Evolutionary conservation across 1,140 invertebrate species (phyloP), one percentile per base, ranked within the genome.

Genomic region (Paracyclopina nana): DNA sequence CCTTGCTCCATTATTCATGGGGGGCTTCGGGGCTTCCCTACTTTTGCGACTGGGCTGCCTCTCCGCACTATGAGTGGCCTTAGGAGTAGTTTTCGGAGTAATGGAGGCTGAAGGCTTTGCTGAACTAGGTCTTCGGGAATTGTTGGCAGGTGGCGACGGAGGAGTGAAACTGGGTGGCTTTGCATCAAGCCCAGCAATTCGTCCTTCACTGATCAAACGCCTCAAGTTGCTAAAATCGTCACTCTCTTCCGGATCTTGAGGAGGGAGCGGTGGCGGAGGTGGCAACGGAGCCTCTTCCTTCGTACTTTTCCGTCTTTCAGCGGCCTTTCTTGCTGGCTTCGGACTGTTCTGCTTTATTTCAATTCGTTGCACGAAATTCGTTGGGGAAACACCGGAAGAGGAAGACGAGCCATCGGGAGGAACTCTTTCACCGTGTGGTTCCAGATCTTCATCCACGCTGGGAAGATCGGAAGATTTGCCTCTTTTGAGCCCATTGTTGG

Each of bases 151-250:
- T 8, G 48, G 48, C 4, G 48, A 18, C 9, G 48, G 48, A 3
- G 48, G 48, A 4, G 9, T 38, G 18, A 50, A 50, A 22, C n/a
- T 20, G 12, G 48, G 48, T 18, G 48, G 48, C 14, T 41, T 41
- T 38, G 14, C 30, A 38, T 50, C 24, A 9, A 34, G 18, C 3
- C 48, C 48, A 16, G 30, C 14, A 18, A 50, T 38, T 22, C 48
- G 28, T 3, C 48, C 48, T 25, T 50, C 48, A 4, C 29, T 38
- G 12, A 50, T 50, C 4, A 50, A 24, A 16, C 38, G 31, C 16
- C 30, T 50, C 14, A 50, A 24, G 25, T 18, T 50, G 48, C 9
- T 20, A 20, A 50, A 38, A 1, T 38, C 48, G 25, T 41, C 28
- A n/a, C n/a, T n/a, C n/a, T n/a, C n/a, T 16, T 48, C 46, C 14